A percentile compares a stretch with the other conserved stretches of the same genome.
These are phyloP conservation scores for Platyrinchus mystaceus DNA, from an alignment of 2,797 vertebrate genomes.

Conservation along the genomic window DNA sequence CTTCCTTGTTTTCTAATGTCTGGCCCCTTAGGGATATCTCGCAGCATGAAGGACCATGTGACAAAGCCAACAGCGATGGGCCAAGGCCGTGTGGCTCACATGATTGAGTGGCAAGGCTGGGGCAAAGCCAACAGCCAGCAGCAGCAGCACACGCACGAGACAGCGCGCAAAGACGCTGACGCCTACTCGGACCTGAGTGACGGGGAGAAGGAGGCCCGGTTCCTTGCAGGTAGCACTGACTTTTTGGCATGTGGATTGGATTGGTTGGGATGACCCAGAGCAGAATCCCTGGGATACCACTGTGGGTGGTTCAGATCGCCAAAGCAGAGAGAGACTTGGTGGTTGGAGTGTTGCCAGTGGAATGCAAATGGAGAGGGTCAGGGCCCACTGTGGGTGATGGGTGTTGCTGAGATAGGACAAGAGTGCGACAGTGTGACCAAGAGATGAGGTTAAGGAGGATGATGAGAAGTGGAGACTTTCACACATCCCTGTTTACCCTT, in stretches of 20 bases:
- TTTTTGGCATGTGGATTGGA: neutral
- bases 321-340: neutral
- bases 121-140: slow-evolving; percentile 81
- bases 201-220: slow-evolving; percentile 96
- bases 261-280: neutral
- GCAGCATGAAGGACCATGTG: slow-evolving; percentile 97
- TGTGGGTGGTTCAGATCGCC: neutral
- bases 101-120: slow-evolving; percentile 99
- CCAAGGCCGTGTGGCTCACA: slow-evolving; percentile 94
- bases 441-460: neutral
- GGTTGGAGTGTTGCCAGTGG: neutral
- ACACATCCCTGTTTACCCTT: neutral
- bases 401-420: neutral
- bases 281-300: neutral
- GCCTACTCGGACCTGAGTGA: slow-evolving; percentile 98
- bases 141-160: slow-evolving; percentile 78
- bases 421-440: neutral
- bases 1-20: slow-evolving; percentile 58
- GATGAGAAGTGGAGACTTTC: neutral
- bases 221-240: slow-evolving; percentile 85
- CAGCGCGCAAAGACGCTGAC: slow-evolving; percentile 86
- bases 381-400: neutral
- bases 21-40: slow-evolving; percentile 84
- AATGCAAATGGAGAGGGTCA: neutral
- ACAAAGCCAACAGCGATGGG: slow-evolving; percentile 98